phyloP scores from a whole-genome alignment of 1,140 invertebrate species.

The Drosophila fuyamai region DNA sequence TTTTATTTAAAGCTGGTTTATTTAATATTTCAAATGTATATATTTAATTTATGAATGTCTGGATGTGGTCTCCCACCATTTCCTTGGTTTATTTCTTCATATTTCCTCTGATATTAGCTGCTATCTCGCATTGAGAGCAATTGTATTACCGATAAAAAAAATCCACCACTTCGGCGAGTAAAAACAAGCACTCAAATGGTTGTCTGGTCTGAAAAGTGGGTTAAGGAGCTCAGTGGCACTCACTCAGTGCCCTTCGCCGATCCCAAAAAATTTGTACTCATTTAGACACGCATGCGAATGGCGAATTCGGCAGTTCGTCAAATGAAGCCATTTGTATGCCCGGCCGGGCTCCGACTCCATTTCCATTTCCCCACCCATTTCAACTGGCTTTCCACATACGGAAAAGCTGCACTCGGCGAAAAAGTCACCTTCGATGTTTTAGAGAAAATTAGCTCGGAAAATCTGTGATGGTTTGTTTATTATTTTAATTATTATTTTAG shows the following conservation, averaged over 20 bases:
- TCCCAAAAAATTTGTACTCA: slow-evolving; percentile 62
- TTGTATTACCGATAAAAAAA: slow-evolving; percentile 24
- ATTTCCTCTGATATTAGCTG: slow-evolving; percentile 4
- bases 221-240: slow-evolving; percentile 19
- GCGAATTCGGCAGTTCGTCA: slow-evolving; percentile 47
- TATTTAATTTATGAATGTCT: background rate
- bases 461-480: no score
- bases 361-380: slow-evolving; percentile 1
- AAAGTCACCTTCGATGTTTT: no score
- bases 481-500: no score
- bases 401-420: background rate
- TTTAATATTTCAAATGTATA: background rate
- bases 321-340: slow-evolving; percentile 78
- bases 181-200: slow-evolving; percentile 10
- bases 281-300: slow-evolving; percentile 70
- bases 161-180: slow-evolving; percentile 1
- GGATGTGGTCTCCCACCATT: background rate
- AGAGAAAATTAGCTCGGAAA: no score
- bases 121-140: slow-evolving; percentile 1
- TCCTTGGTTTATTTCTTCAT: background rate
- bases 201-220: slow-evolving; percentile 11
- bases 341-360: slow-evolving; percentile 28
- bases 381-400: slow-evolving; percentile 5
- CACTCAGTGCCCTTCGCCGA: slow-evolving; percentile 28
- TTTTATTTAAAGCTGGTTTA: background rate